Conservation (phyloP, 2,888 invertebrate species). For the Tipula vernalis region DNA sequence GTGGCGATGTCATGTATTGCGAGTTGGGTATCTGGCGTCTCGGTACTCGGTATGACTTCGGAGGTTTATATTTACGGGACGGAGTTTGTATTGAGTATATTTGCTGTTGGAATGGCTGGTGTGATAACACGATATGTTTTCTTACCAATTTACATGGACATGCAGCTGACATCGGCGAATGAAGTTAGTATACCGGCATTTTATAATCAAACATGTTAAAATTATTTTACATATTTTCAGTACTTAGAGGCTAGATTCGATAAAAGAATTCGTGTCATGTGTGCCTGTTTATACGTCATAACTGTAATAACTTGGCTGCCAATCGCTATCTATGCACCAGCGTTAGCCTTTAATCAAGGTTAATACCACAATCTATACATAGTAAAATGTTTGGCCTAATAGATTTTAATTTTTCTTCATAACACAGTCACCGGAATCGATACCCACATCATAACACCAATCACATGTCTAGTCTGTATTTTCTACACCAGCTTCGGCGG, state of each 20-base stretch:
- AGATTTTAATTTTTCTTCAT: background rate
- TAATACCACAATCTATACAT: background rate
- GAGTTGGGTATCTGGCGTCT: conserved; percentile 48
- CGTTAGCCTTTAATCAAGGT: conserved; percentile 57
- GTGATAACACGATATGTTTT: conserved; percentile 42
- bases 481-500: conserved; percentile 61
- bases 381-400: background rate
- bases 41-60: conserved; percentile 54
- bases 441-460: conserved; percentile 49
- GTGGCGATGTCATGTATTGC: conserved; percentile 68
- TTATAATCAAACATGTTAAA: background rate
- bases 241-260: conserved; percentile 38
- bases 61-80: conserved; percentile 69
- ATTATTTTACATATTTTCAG: background rate
- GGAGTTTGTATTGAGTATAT: conserved; percentile 48
- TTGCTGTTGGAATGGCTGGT: conserved; percentile 34
- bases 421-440: conserved; percentile 53
- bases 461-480: conserved; percentile 57
- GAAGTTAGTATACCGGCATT: conserved; percentile 37
- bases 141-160: conserved; percentile 48
- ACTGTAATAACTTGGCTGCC: conserved; percentile 32
- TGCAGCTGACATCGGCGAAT: conserved; percentile 51
- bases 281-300: background rate
- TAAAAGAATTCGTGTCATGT: conserved; percentile 30
- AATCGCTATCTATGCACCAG: conserved; percentile 56